Base-by-base conservation (phyloP, 2,113 vertebrate genomes). In the Orientallactaga bullata region DNA sequence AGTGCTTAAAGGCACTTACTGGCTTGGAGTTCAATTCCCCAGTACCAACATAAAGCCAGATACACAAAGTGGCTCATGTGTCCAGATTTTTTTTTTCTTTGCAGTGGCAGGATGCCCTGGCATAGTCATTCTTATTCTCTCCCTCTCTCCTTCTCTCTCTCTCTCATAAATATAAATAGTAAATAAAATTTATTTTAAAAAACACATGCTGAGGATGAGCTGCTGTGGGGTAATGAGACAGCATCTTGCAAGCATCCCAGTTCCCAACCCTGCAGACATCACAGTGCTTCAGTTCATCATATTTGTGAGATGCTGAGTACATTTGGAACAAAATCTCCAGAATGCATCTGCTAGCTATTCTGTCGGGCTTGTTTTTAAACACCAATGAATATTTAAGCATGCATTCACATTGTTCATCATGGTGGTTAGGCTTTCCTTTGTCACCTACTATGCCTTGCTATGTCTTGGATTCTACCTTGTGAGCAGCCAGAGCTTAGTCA, bases 401-500 rank as follows among this genome's bases (percentile, higher is more conserved):
- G 11, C 20, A 8, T 20, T 85, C 10, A 21, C 28, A 8, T 16
- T 18, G 11, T 42, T 5, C n/a, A 2, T 3, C 9, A 23, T 26
- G 58, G 58, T 58, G 30, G 21, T 69, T 7, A 60, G n/a, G 21
- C 4, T 35, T 66, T 12, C 15, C 3, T 60, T 74, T n/a, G 7
- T 37, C 10, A 32, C 18, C 24, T 18, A 0, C 8, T 15, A 32
- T 47, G 32, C 5, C 9, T 66, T 71, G 7, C 2, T 30, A 16
- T 39, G 32, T 1, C 32, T 37, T 39, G 10, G 3, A 20, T 42
- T 84, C 28, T n/a, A 24, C 5, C 16, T 7, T 47, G 17, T 68
- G 20, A 77, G 24, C 3, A 55, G 10, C 15, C 26, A 12, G 0
- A 13, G 2, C 6, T 74, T 21, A 55, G 1, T 26, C 5, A 42